Base-by-base conservation (phyloP, 2,888 invertebrate genomes). In the Chromoteleia sp. region DNA sequence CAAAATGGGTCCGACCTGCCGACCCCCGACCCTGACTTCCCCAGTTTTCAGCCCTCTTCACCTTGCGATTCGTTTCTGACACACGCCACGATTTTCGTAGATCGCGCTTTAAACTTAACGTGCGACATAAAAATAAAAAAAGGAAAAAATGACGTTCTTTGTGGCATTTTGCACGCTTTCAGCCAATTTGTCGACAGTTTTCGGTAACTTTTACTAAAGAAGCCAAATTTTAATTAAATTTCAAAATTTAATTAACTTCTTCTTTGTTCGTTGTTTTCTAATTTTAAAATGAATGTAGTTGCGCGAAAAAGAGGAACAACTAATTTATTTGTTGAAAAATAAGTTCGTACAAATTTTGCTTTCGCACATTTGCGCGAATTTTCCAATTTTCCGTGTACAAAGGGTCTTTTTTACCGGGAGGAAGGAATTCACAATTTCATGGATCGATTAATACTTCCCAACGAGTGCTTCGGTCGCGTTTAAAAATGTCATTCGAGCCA, bases 1-100 rank as follows among this genome's bases (percentile, higher is more conserved):
- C 92, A 92, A 92, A 92, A 92, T 92, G 92, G 92, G 92, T 91
- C 89, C 90, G 89, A 89, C 88, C 90, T 86, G 85, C 83, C 87
- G 85, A 84, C 89, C 87, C 79, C 83, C 77, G 77, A 77, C 77
- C 77, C 54, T 21, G 39, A 71, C 81, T 71, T 61, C 84, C 83
- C 73, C 70, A 54, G 63, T 70, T 70, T 70, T 54, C 63, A 61
- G 63, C 77, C 77, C 77, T 70, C 77, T 63, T 70, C 81, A 81
- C 81, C 81, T 76, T 71, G 43, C 76, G 76, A 65, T 52, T 70
- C 79, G 45, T 63, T 59, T 36, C 58, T 61, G 74, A 75, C 80
- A 52, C 71, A 71, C 73, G 67, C 65, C 59, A 59, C 78, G 56
- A 58, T 65, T 30, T 21, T 45, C 58, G 29, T 36, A 10, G 70